phyloP scores from a whole-genome alignment of 2,888 invertebrate species.

The Antheraea assamensis region DNA sequence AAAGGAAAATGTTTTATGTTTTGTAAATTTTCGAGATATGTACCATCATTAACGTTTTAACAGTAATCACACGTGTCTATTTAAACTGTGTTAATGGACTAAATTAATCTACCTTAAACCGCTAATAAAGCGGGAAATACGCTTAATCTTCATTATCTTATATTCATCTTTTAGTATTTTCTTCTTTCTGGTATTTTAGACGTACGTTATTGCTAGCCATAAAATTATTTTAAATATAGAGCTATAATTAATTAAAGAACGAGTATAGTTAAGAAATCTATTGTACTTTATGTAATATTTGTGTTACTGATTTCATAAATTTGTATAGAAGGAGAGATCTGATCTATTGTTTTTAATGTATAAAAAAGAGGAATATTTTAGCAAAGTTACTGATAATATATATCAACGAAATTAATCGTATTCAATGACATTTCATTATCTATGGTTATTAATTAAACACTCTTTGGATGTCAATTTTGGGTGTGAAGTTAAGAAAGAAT shows the following conservation, averaged over 20 bases:
- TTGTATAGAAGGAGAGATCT: too few relatives aligned
- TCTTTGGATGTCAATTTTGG: too few relatives aligned
- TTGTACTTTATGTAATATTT: not conserved
- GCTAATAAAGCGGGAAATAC: slow-evolving; percentile 35
- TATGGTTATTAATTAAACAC: too few relatives aligned
- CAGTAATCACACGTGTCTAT: not conserved
- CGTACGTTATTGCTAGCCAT: not conserved
- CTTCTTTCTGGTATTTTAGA: slow-evolving; percentile 35
- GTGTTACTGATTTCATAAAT: too few relatives aligned
- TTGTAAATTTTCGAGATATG: not conserved
- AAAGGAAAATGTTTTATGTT: not conserved
- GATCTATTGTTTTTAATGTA: too few relatives aligned
- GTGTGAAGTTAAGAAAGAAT: too few relatives aligned
- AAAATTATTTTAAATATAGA: not conserved
- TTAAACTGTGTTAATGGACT: not conserved
- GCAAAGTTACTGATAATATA: too few relatives aligned
- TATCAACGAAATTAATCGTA: too few relatives aligned
- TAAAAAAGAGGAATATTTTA: too few relatives aligned
- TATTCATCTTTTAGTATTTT: slow-evolving; percentile 37
- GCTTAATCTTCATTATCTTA: slow-evolving; percentile 42
- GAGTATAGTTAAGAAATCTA: not conserved
- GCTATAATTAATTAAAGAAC: not conserved
- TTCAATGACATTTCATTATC: too few relatives aligned
- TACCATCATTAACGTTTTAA: not conserved
- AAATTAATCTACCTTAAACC: not conserved